Percentiles rank a stretch among this genome's conserved stretches.
Conservation (phyloP, 2,888 invertebrate species). For the Cepaea hortensis region DNA sequence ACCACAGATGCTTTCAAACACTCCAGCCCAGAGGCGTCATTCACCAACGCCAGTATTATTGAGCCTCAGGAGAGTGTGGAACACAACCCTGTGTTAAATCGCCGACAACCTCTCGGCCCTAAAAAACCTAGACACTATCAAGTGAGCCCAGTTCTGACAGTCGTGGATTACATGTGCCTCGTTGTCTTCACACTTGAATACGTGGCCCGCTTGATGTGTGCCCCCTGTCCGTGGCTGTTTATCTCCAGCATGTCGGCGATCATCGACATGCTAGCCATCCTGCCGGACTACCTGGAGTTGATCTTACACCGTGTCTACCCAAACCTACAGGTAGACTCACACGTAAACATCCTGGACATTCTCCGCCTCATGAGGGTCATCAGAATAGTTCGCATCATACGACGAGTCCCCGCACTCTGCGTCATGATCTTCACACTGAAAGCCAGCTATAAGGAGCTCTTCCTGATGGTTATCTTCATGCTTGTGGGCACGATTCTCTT, state of each 20-base stretch:
- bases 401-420: constrained; percentile 69
- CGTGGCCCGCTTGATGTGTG: constrained; percentile 59
- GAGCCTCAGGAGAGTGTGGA: not conserved
- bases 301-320: constrained; percentile 46
- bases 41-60: not conserved
- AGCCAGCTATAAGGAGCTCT: constrained; percentile 68
- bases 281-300: constrained; percentile 66
- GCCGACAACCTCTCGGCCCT: not conserved
- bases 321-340: too few species aligned
- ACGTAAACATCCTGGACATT: constrained; percentile 58
- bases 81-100: too few species aligned
- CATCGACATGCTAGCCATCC: constrained; percentile 58
- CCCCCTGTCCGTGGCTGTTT: constrained; percentile 57
- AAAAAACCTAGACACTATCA: constrained; percentile 44
- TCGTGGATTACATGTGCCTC: constrained; percentile 61
- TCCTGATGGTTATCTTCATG: constrained; percentile 68
- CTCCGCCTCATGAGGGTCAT: constrained; percentile 66
- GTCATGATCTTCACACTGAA: constrained; percentile 71
- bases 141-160: constrained; percentile 55
- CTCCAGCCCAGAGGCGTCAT: not conserved
- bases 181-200: constrained; percentile 68
- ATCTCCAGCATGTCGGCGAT: constrained; percentile 54
- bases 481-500: constrained; percentile 71
- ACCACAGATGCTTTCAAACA: constrained; percentile 48
- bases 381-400: constrained; percentile 69